Evolutionary conservation across 1,140 invertebrate genomes (phyloP).

Genomic region (Drosophila lacertosa): DNA sequence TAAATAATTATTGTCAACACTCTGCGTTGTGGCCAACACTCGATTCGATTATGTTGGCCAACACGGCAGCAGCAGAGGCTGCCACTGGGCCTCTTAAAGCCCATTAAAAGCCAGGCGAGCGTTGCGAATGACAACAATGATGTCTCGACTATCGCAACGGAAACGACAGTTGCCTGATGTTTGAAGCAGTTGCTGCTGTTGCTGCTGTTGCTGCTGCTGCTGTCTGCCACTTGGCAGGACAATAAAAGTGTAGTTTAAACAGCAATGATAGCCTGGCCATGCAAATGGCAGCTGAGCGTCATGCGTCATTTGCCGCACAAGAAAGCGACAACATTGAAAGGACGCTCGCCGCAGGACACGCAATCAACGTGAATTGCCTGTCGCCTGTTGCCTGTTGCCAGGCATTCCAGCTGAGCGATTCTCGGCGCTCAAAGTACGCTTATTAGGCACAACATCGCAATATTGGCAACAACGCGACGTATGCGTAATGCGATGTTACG

Average conservation of each 20-base stretch:
- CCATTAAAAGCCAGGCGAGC: conserved; percentile 38
- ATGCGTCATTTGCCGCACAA: conserved; percentile 62
- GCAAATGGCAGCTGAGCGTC: conserved; percentile 65
- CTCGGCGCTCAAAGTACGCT: conserved; percentile 17
- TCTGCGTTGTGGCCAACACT: conserved; percentile 46
- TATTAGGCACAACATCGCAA: conserved; percentile 24
- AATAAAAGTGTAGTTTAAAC: conserved; percentile 59
- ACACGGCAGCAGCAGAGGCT: conserved; percentile 15
- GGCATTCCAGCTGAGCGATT: not conserved
- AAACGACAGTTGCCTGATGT: conserved; percentile 32
- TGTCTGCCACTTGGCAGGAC: conserved; percentile 19
- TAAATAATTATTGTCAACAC: conserved; percentile 33
- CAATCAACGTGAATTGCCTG: conserved; percentile 38
- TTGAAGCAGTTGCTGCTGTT: conserved; percentile 1
- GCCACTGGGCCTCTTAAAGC: conserved; percentile 18
- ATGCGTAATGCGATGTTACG: too few relatives aligned
- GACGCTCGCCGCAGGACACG: conserved; percentile 30
- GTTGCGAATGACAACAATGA: conserved; percentile 33
- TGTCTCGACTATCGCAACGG: conserved; percentile 27
- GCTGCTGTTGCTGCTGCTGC: not conserved
- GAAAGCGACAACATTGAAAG: conserved; percentile 25
- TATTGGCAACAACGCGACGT: too few relatives aligned
- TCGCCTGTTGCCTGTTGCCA: conserved; percentile 29
- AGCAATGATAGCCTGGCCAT: conserved; percentile 35
- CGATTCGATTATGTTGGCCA: conserved; percentile 58